Base-by-base conservation (phyloP, 2,888 invertebrate genomes). In the Saturnia japonica region DNA sequence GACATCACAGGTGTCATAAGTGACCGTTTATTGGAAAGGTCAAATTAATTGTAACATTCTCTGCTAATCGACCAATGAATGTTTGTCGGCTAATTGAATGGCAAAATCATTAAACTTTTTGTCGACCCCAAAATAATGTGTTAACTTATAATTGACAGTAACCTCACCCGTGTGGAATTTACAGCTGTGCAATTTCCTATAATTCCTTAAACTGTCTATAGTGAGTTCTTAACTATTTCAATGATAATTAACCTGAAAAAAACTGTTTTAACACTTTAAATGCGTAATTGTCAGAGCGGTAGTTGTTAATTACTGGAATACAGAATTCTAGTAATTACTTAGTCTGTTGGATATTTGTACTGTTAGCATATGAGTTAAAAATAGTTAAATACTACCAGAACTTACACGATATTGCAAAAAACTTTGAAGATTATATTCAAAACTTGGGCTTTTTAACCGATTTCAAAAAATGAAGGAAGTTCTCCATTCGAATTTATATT, bases 81-180 rank as follows among this genome's bases (percentile, higher is more conserved):
- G 34, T 64, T n/a, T 19, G 64, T 40, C 40, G 64, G 25, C 19
- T 57, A 64, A 40, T 14, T 40, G 34, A 64, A 40, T 40, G 64
- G 64, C 40, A 64, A n/a, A 64, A 34, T 64, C 40, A 6, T 64
- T 64, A 40, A 34, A 40, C 64, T 40, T 64, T 57, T 64, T 64
- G 14, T 8, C 16, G 40, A 40, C 1, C 16, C 19, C 40, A 64
- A 64, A 64, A 34, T 19, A 40, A 16, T 16, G 19, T 64, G 64
- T 40, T 19, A n/a, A 8, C 14, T 40, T 40, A 40, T 64, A 64
- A 40, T 64, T 34, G 34, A 12, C 40, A 64, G 19, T 1, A 28
- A 34, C 14, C 28, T 64, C 4, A 40, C 8, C 16, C 3, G 40
- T 19, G 64, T 6, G 40, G 62, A 34, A 62, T 62, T 22, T 40